Base-by-base conservation (phyloP, 2,113 vertebrate genomes). In the Epinephelus cyanopodus region DNA sequence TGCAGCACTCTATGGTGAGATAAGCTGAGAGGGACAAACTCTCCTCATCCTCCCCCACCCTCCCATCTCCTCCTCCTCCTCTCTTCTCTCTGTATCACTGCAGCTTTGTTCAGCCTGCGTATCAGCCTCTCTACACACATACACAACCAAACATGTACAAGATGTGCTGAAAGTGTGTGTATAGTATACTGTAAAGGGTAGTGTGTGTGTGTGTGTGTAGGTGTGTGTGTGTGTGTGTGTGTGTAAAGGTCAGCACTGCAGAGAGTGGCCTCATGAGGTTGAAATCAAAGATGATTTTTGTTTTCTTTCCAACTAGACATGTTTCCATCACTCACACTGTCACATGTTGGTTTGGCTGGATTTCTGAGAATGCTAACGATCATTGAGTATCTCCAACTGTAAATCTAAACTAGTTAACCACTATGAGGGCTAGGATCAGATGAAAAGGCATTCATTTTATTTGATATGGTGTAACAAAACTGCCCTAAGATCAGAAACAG, bases 1-100 rank as follows among this genome's bases (percentile, higher is more conserved):
- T 68, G 80, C 81, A 37, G 53, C 2, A 1, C 79, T 71, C 74
- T 73, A 62, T 53, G 37, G 27, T 7, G 77, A 87, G 87, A 90
- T 81, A 81, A 92, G 74, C 85, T 57, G 42, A 50, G 72, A 75
- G 79, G 52, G 63, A 84, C 82, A 48, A 52, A 74, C 74, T 37
- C 73, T 70, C 61, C 63, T 62, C 66, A 21, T 79, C 79, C 60
- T 58, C 42, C 12, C 17, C 23, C 74, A 1, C 1, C 71, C 60
- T 37, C 8, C 37, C 39, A 18, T 21, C 10, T 57, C 18, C 72
- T 21, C 63, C 19, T 58, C n/a, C 72, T 21, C 63, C 71, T 65
- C 60, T 56, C 25, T 71, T 58, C 13, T 56, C 18, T 29, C 72
- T 70, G 58, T 58, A 77, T 53, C 62, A 45, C 21, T 57, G 57